Evolutionary conservation across 2,888 invertebrate genomes (phyloP), one percentile per base, ranked within the genome.

Genomic region (Brachypalpus laphriformis): DNA sequence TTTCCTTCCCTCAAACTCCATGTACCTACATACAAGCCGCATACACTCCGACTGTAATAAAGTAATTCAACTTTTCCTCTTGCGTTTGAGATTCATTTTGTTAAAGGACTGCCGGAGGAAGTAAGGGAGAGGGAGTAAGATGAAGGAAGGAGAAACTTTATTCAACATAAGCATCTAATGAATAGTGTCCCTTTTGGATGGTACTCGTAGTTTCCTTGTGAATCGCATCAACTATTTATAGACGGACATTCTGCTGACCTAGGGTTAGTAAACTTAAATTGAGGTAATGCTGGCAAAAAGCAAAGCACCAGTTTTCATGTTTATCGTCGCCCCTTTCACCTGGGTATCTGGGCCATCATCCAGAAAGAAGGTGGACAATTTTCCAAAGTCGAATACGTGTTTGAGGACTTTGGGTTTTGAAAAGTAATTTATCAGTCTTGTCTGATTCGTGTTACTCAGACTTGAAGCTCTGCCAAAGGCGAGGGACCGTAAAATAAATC

Each of bases 391-490:
- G 65, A 80, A 59, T 66, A 74, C 34, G 47, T 74, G 59, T 59
- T 51, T 31, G 37, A 28, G 57, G 25, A 66, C 47, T 74, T 59
- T 66, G 66, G 74, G 51, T 61, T 59, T 66, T 28, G 34, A 42
- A 37, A 74, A 74, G 51, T 49, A 66, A 80, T 80, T 80, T 74
- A 80, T 80, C 80, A 80, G 74, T 37, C 42, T 54, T 54, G 80
- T n/a, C 51, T 34, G 8, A 49, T 45, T 63, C 16, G 31, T 31
- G 28, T 45, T 42, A 42, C 16, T 42, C 11, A 45, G 61, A 61
- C 61, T 45, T 42, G 6, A 61, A 59, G 22, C 40, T 9, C 9
- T 37, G 20, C 20, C 20, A 37, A 37, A 37, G 28, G 61, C n/a
- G 22, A 37, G 22, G 16, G 34, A 51, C n/a, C 65, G 34, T 49